Percentiles rank a stretch among this genome's conserved stretches.
phyloP scores from a whole-genome alignment of 2,797 vertebrate species.

The Sebastes minor region DNA sequence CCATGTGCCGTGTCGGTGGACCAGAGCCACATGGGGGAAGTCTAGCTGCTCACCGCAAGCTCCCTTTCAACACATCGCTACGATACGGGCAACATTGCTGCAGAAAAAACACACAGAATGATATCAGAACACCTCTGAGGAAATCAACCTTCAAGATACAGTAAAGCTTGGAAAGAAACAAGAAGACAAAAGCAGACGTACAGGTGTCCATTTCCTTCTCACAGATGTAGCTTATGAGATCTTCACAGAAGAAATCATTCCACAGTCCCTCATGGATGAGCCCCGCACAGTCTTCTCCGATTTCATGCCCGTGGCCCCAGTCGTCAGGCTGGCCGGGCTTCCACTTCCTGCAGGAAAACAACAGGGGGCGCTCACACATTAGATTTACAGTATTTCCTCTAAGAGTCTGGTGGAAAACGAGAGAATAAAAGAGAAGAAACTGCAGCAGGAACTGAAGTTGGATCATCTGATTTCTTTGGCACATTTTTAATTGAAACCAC shows the following conservation, averaged over 20 bases:
- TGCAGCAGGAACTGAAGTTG: neutral
- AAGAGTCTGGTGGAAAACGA: neutral
- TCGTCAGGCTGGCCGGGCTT: conserved; percentile 94
- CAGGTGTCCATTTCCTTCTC: conserved; percentile 87
- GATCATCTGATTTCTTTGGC: neutral
- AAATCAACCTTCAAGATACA: neutral
- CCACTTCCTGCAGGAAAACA: conserved; percentile 89
- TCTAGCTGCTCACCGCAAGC: conserved; percentile 67
- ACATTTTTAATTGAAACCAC: neutral
- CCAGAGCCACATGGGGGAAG: conserved; percentile 52
- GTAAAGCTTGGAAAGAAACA: neutral
- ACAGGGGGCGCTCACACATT: conserved; percentile 66
- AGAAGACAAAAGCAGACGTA: conserved; percentile 60
- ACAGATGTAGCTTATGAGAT: conserved; percentile 92
- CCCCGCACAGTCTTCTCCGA: conserved; percentile 91
- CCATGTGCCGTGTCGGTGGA: conserved; percentile 52
- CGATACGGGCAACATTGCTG: conserved; percentile 56
- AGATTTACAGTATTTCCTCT: neutral
- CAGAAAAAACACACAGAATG: neutral
- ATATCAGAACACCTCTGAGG: neutral
- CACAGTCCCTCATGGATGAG: conserved; percentile 89
- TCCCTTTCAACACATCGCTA: conserved; percentile 56
- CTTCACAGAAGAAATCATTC: conserved; percentile 96
- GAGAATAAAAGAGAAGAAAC: neutral
- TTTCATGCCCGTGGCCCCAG: conserved; percentile 86